Base-by-base conservation (phyloP, 2,888 invertebrate genomes). In the Auanema freiburgensis region DNA sequence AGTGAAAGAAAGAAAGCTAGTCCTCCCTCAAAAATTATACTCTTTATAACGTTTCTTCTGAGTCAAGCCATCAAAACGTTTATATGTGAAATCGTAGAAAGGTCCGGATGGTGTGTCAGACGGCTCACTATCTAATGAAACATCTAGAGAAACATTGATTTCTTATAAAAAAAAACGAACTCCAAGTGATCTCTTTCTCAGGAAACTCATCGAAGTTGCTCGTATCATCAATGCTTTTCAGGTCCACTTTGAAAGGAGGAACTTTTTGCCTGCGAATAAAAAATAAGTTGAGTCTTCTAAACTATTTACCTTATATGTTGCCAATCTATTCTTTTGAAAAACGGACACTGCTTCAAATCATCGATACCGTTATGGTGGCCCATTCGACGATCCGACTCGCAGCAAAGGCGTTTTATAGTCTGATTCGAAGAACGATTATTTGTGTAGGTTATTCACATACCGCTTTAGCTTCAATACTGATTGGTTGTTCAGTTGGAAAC, bases 171-270 rank as follows among this genome's bases (percentile, higher is more conserved):
- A 62, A 63, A 63, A 42, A 90, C 93, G n/a, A n/a, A 95, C 95
- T 94, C 88, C 96, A 94, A 88, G 94, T 93, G 77, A 97, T 89
- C 85, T 97, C 96, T 82, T 95, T 95, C 87, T 98, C 97, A 6
- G 97, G 97, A 88, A 99, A 99, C 83, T 99, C 98, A 87, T 99
- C 98, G 86, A 99, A 99, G 87, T 99, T 98, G 75, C 96, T 96
- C 50, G 98, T 98, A 86, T 99, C 98, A 85, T 98, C 98, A 81
- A 99, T 99, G 76, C 96, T 95, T 85, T 92, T 91, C 65, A 99
- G 95, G 85, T 95, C 93, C 24, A 98, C 94, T 54, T 92, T 91
- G 86, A 97, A 96, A 80, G 97, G 97, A 67, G 98, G 94, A 57
- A 98, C 98, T 63, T 97, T 89, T 85, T 98, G 97, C 69, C 85